Evolutionary conservation across 2,113 vertebrate species (phyloP), one percentile per base, ranked within the genome.

Genomic region (Urocynchramus pylzowi): DNA sequence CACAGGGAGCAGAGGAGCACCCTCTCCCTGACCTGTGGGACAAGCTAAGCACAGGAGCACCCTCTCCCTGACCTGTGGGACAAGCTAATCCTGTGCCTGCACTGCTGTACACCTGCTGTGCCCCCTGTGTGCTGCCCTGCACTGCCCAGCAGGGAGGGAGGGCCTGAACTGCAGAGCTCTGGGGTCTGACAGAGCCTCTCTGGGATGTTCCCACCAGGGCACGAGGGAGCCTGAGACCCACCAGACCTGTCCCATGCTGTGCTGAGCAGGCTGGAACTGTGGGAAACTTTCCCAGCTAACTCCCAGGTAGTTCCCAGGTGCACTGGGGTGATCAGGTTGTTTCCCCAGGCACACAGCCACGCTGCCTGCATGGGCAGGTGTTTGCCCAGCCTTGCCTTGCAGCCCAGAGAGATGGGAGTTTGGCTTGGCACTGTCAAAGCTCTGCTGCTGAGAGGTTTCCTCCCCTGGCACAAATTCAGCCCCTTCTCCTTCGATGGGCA

Each of bases 101-200:
- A 45, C 68, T 9, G 1, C 31, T 31, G 0, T 8, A 13, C 1
- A 5, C 13, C n/a, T 19, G 50, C 6, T 42, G 26, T 35, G 30
- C 39, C 44, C 37, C 70, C 2, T 30, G 0, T 21, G 26, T 35
- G 35, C 49, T 53, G 28, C 12, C 30, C 19, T 59, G 28, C 11
- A 27, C 19, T 42, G 26, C 7, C 30, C 16, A 45, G 60, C 59
- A 80, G n/a, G 16, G 13, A 8, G 52, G 15, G 14, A 9, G 49
- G 57, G 16, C 19, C 63, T 28, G 68, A 35, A 3, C 50, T 37
- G 45, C 49, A 35, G 63, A 49, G 28, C 68, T 35, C 78, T 30
- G 52, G 11, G 35, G 5, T 31, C 24, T 71, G 42, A 7, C 37
- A 37, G 19, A 81, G 6, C 35, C 39, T 1, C 7, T 27, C 74